phyloP scores from a whole-genome alignment of 2,113 vertebrate genomes.

The Trematocara zebra region DNA sequence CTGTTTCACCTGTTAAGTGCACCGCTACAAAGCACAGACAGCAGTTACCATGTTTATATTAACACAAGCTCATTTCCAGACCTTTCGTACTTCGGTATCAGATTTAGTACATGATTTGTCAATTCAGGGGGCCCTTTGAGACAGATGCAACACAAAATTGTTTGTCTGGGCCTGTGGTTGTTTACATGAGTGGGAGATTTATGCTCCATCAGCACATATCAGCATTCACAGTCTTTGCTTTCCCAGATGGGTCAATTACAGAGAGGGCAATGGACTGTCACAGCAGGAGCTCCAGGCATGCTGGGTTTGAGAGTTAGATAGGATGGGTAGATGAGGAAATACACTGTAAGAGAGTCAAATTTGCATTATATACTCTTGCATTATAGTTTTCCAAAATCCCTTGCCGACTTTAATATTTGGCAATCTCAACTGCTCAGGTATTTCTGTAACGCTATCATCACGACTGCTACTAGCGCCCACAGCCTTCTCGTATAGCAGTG shows the following conservation, averaged over 20 bases:
- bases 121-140: not conserved
- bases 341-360: not conserved
- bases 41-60: not conserved
- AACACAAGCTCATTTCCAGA: not conserved
- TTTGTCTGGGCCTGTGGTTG: slow-evolving; percentile 39
- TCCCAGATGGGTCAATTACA: slow-evolving; percentile 59
- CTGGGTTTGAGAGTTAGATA: not conserved
- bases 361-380: not conserved
- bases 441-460: not conserved
- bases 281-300: slow-evolving; percentile 16
- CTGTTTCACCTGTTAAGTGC: not conserved
- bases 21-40: not conserved
- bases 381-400: not conserved
- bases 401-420: not conserved
- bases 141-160: slow-evolving; percentile 9
- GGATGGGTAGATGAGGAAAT: not conserved
- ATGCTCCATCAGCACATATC: slow-evolving; percentile 33
- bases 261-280: slow-evolving; percentile 9
- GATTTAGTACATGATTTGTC: not conserved
- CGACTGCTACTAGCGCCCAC: not conserved
- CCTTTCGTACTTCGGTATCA: not conserved
- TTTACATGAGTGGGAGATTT: slow-evolving; percentile 42
- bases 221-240: not conserved
- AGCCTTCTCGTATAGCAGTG: not conserved
- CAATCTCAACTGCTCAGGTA: not conserved